Percentiles rank a stretch among this genome's conserved stretches.
phyloP scores from a whole-genome alignment of 2,888 invertebrate genomes.

The Lochmaea crataegi region DNA sequence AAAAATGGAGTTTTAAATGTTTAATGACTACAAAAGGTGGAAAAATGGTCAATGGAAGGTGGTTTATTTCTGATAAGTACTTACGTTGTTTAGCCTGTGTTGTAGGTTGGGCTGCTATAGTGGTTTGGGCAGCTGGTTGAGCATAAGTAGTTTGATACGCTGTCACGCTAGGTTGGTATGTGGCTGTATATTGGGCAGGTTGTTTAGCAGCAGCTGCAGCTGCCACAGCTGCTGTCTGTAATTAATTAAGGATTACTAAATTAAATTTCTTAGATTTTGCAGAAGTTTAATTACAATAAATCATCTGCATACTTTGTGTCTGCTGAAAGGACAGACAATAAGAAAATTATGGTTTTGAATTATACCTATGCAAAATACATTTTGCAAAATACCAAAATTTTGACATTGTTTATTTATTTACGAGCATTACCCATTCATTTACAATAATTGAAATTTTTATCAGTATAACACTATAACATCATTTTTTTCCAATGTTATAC shows the following conservation, averaged over 20 bases:
- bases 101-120: constrained; percentile 69
- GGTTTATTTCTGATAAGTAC: constrained; percentile 51
- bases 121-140: constrained; percentile 68
- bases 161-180: constrained; percentile 69
- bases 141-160: constrained; percentile 68
- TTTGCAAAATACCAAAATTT: no score
- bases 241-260: background rate
- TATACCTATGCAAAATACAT: no score
- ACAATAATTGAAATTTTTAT: no score
- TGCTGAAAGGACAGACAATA: no score
- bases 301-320: no score
- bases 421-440: no score
- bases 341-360: no score
- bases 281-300: no score
- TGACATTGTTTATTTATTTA: no score
- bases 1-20: background rate
- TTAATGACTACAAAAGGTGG: background rate
- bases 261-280: no score
- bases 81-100: constrained; percentile 70
- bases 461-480: no score
- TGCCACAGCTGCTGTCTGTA: constrained; percentile 60
- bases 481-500: no score
- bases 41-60: background rate
- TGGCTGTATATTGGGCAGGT: constrained; percentile 71
- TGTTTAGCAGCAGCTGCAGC: constrained; percentile 67